A percentile compares a stretch with the other conserved stretches of the same genome.
Evolutionary conservation across 2,113 vertebrate genomes (phyloP).

Genomic region (Pachypanchax playfairii): DNA sequence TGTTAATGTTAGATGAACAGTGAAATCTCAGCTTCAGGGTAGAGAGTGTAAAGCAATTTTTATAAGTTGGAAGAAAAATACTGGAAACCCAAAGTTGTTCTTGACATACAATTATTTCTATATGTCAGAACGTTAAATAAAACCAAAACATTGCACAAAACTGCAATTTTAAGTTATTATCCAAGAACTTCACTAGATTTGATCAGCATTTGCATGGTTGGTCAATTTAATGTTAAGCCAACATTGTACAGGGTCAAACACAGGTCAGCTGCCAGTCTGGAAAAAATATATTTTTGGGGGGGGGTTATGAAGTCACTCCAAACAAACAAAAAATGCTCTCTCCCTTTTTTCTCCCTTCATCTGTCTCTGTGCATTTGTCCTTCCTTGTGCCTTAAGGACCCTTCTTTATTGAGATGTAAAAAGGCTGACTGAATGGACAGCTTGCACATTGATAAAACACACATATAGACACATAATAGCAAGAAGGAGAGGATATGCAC

Average conservation of each 20-base stretch:
- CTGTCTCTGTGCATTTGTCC: conserved; percentile 41
- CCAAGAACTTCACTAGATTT: conserved; percentile 15
- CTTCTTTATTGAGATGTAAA: conserved; percentile 55
- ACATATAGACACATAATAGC: conserved; percentile 12
- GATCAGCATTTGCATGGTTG: conserved; percentile 17
- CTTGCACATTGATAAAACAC: conserved; percentile 64
- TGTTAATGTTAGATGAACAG: too few species aligned
- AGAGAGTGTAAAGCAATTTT: conserved; percentile 7
- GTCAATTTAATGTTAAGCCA: conserved; percentile 11
- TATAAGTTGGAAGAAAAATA: conserved; percentile 22
- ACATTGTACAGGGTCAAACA: conserved; percentile 4
- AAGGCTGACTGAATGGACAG: conserved; percentile 50
- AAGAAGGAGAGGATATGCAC: conserved; percentile 26
- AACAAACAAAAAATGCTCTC: conserved; percentile 5
- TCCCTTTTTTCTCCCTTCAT: not conserved
- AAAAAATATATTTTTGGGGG: conserved; percentile 9
- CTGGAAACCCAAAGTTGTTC: conserved; percentile 19
- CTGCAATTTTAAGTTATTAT: not conserved
- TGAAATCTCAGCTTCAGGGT: too few species aligned
- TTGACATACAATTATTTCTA: conserved; percentile 10
- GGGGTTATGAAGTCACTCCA: conserved; percentile 11
- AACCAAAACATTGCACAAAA: not conserved
- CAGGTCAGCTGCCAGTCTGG: conserved; percentile 17
- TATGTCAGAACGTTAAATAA: conserved; percentile 12
- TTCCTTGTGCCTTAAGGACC: conserved; percentile 54